Conservation (phyloP, 2,888 invertebrate species). For the Rhimphoctona megacephalus region DNA sequence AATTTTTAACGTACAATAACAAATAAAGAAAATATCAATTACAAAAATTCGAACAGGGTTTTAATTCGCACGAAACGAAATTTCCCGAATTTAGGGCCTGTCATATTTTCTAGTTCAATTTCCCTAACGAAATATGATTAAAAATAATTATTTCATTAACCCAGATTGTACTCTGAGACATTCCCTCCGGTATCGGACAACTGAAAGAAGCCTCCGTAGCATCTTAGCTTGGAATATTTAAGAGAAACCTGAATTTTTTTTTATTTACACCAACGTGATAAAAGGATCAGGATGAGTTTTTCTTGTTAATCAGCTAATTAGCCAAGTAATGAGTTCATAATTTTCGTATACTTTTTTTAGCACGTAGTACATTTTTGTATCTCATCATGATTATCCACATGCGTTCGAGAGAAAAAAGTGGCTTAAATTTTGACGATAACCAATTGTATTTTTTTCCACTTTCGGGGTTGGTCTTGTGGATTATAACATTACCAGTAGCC, state of each 20-base stretch:
- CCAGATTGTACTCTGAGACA: background rate
- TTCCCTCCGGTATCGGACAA: background rate
- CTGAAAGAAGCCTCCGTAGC: background rate
- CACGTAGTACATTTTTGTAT: background rate
- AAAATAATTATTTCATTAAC: background rate
- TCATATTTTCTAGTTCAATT: background rate
- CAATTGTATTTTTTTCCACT: slow-evolving; percentile 4
- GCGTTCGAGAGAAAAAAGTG: background rate
- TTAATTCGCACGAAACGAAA: background rate
- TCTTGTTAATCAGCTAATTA: background rate
- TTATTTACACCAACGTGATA: background rate
- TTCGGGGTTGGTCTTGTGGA: slow-evolving; percentile 34
- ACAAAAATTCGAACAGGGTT: background rate
- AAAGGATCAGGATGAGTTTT: background rate
- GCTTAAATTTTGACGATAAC: slow-evolving; percentile 15
- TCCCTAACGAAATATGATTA: background rate
- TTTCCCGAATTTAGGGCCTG: background rate
- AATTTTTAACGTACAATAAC: background rate
- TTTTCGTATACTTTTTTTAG: background rate
- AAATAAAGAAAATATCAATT: background rate
- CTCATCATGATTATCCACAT: background rate
- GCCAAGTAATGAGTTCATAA: background rate
- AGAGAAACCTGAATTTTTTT: background rate
- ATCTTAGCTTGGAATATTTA: background rate
- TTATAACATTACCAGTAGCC: slow-evolving; percentile 46